phyloP scores from a whole-genome alignment of 53 echinoderm and acorn worm genomes.

The Henricia sp. region DNA sequence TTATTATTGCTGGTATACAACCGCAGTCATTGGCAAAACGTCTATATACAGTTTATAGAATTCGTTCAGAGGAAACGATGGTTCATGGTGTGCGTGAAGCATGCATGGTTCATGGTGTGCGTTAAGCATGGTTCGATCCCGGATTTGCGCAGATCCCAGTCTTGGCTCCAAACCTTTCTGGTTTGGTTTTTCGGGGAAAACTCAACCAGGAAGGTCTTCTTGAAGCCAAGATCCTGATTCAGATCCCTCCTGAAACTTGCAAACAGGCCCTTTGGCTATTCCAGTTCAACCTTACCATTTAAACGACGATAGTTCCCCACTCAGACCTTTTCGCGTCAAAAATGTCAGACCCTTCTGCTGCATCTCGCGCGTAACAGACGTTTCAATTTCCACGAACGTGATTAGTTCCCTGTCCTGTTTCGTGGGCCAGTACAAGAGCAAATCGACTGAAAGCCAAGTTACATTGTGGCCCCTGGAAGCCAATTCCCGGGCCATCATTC shows the following conservation, averaged over 20 bases:
- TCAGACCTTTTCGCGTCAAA: constrained; percentile 26
- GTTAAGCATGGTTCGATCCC: no score
- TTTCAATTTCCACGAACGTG: neutral
- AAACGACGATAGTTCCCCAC: constrained; percentile 33
- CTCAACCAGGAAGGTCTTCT: no score
- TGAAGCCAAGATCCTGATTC: no score
- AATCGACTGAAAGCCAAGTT: constrained; percentile 59
- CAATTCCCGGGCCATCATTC: constrained; percentile 46
- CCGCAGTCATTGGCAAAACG: no score
- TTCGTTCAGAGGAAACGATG: no score
- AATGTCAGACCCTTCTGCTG: neutral
- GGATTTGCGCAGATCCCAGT: no score
- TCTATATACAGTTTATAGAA: no score
- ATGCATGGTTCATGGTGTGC: no score
- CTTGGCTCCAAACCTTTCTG: no score
- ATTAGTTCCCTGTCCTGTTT: constrained; percentile 13
- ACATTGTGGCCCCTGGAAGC: constrained; percentile 67
- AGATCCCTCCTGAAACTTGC: neutral
- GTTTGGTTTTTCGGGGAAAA: no score
- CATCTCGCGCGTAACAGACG: neutral
- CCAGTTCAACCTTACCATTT: constrained; percentile 12
- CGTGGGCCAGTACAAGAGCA: constrained; percentile 29
- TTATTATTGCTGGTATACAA: no score
- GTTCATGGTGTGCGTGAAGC: no score
- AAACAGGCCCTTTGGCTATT: neutral